Evolutionary conservation across 1,140 invertebrate genomes (phyloP).

Genomic region (Schlechtendalia chinensis): DNA sequence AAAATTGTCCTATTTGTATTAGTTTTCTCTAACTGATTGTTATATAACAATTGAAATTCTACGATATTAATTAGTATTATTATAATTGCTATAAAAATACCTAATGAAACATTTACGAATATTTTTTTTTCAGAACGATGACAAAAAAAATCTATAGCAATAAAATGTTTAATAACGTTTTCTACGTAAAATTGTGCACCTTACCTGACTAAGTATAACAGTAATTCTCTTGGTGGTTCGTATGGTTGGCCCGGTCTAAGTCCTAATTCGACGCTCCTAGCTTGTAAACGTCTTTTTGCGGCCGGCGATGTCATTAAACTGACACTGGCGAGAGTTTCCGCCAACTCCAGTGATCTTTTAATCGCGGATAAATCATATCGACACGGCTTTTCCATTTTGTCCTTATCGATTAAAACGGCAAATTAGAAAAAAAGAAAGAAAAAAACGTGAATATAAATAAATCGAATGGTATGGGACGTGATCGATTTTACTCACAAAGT

Average conservation of each 20-base stretch:
- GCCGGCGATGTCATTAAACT: slow-evolving; percentile 62
- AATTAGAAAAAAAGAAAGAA: not conserved
- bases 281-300: slow-evolving; percentile 60
- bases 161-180: too few species aligned
- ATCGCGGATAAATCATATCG: slow-evolving; percentile 56
- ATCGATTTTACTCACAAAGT: slow-evolving; percentile 5
- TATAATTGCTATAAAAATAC: too few species aligned
- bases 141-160: too few species aligned
- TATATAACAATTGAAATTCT: too few species aligned
- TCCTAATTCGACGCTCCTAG: slow-evolving; percentile 58
- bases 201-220: slow-evolving; percentile 67
- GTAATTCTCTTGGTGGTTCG: slow-evolving; percentile 64
- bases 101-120: too few species aligned
- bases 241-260: slow-evolving; percentile 58
- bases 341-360: slow-evolving; percentile 60
- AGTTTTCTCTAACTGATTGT: too few species aligned
- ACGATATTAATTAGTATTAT: too few species aligned
- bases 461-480: too few species aligned
- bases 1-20: too few species aligned
- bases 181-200: slow-evolving; percentile 14
- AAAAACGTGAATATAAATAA: too few species aligned
- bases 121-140: too few species aligned
- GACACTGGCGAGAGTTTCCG: slow-evolving; percentile 62
- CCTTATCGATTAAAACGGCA: not conserved
- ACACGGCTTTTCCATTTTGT: slow-evolving; percentile 29